Base-by-base conservation (phyloP, 2,113 vertebrate species). In the Telmatochromis brichardi region DNA sequence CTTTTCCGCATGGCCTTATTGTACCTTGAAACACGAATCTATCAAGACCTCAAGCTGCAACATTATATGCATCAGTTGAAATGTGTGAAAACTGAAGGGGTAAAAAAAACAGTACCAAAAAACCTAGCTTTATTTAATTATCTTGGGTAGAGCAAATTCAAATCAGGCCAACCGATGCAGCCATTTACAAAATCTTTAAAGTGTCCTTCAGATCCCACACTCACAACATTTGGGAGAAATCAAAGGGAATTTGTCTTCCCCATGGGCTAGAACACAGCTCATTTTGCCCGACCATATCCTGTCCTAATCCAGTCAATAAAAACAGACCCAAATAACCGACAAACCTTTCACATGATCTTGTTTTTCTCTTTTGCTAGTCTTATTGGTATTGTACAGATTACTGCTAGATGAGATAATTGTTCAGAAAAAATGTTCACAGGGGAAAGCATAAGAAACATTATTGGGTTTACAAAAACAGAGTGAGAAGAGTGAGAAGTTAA, bases 291-390 rank as follows among this genome's bases (percentile, higher is more conserved):
- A 80, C 21, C 15, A 68, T 26, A 80, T 86, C 85, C 26, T 80
- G 31, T 53, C 37, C 26, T 86, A 51, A 60, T 76, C 51, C 11
- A 81, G 71, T 87, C 19, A 68, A 19, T 58, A 55, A 83, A 84
- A 82, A 84, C 79, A 68, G 65, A 83, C 73, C 57, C 80, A 86
- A 84, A 91, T 85, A 87, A 84, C 88, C 33, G 26, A 45, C 42
- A 80, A 83, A 65, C 3, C 5, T 60, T 83, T 79, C 80, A 71
- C 80, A 86, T 87, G 55, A 79, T 83, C 85, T 87, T 51, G n/a
- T 50, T 84, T 82, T 68, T 51, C 15, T 54, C 45, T 84, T 81
- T 58, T 7, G 40, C 28, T 35, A 17, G 33, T 19, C n/a, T 40
- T 87, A 51, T 85, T 89, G 40, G 63, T 26, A 83, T 58, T 89